Evolutionary conservation across 2,797 vertebrate species (phyloP).

Genomic region (Loriculus beryllinus): DNA sequence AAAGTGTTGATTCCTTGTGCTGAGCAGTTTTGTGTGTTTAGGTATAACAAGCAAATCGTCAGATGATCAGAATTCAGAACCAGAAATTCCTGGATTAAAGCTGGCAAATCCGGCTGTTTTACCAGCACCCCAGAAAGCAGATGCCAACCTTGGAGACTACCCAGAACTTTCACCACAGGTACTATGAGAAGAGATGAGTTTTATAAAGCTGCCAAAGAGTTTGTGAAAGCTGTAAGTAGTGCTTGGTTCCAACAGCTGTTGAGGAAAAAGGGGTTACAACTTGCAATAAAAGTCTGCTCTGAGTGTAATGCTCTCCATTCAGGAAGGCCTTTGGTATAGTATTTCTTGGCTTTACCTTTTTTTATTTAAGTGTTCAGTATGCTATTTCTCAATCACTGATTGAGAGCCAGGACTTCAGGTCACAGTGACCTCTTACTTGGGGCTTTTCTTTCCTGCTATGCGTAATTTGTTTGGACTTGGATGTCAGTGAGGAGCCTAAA

Average conservation of each 20-base stretch:
- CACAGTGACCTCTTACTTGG: neutral
- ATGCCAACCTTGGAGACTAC: neutral
- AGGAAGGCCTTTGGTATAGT: neutral
- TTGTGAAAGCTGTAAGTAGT: neutral
- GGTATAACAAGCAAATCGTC: constrained; percentile 48
- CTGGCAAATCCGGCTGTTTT: constrained; percentile 72
- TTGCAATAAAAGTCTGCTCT: neutral
- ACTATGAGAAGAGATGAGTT: neutral
- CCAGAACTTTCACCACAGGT: constrained; percentile 78
- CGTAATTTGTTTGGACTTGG: neutral
- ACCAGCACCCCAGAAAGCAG: constrained; percentile 73
- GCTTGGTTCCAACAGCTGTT: neutral
- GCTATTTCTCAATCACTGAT: neutral
- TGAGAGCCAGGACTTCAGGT: neutral
- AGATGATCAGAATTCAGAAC: constrained; percentile 54
- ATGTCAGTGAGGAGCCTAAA: neutral
- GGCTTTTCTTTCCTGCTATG: neutral
- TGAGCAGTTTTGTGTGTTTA: constrained; percentile 35
- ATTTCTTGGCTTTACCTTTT: neutral
- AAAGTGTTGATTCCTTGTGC: neutral
- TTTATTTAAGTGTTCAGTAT: neutral
- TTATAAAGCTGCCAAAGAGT: neutral
- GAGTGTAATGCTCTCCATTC: neutral
- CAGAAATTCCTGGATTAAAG: constrained; percentile 67
- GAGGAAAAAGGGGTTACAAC: neutral